Evolutionary conservation across 2,888 invertebrate species (phyloP).

Genomic region (Cybosia mesomella): DNA sequence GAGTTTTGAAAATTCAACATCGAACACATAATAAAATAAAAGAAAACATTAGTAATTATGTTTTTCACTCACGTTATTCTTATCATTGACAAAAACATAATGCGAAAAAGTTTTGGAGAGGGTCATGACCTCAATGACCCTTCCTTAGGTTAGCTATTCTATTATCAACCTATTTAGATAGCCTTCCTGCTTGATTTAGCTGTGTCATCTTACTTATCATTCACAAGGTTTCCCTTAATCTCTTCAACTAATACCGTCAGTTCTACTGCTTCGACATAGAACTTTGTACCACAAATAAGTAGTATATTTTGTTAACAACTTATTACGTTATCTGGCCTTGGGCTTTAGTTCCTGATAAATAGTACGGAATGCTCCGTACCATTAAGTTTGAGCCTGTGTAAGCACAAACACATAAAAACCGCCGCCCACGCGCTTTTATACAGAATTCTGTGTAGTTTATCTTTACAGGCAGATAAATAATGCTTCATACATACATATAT

Average conservation of each 20-base stretch:
- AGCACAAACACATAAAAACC: not conserved
- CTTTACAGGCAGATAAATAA: not conserved
- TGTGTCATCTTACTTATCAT: not conserved
- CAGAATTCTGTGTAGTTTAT: not conserved
- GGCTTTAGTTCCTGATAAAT: slow-evolving; percentile 9
- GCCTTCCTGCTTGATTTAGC: not conserved
- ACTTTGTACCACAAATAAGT: slow-evolving; percentile 15
- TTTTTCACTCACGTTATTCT: not conserved
- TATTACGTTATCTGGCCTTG: slow-evolving; percentile 11
- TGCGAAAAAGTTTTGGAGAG: not conserved
- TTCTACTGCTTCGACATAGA: slow-evolving; percentile 4
- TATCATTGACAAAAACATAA: not conserved
- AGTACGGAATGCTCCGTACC: not conserved
- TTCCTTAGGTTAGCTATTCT: too few species aligned
- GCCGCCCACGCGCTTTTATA: not conserved
- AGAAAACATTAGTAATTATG: not conserved
- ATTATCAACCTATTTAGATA: not conserved
- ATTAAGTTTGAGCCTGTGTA: not conserved
- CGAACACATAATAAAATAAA: not conserved
- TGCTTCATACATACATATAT: not conserved
- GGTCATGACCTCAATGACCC: not conserved
- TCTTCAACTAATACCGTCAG: not conserved
- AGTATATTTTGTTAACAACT: slow-evolving; percentile 10
- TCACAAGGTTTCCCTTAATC: slow-evolving; percentile 4
- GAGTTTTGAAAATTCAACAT: not conserved